Percentiles rank a stretch among this genome's conserved stretches.
These are phyloP conservation scores for Pteropus alecto DNA, from an alignment of 2,113 vertebrate species.

Conservation along the genomic window DNA sequence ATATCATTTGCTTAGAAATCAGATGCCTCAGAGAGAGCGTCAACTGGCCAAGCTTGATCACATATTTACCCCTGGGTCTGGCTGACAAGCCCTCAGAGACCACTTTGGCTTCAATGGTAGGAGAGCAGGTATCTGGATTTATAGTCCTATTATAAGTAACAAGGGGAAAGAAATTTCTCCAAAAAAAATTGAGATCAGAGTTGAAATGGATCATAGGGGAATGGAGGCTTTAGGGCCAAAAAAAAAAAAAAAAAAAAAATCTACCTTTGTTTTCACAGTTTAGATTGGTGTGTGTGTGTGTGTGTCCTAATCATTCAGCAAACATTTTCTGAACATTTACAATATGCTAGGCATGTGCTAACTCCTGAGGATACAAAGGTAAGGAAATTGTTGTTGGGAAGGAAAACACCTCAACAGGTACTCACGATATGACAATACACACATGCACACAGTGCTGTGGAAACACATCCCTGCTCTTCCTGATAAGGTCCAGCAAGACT, in stretches of 20 bases:
- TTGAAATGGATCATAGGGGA: not conserved
- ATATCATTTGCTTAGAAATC: not conserved
- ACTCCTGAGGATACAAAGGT: not conserved
- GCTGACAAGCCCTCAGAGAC: not conserved
- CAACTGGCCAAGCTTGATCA: not conserved
- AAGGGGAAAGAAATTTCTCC: not conserved
- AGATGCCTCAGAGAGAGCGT: not conserved
- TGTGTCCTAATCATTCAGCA: not conserved
- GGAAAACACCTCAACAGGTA: not conserved
- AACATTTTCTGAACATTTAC: not conserved
- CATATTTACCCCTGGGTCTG: not conserved
- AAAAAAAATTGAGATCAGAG: not conserved
- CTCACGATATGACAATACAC: too few relatives aligned
- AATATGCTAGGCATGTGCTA: not conserved
- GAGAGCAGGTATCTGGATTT: not conserved
- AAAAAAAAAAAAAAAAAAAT: not conserved
- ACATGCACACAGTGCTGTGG: not conserved
- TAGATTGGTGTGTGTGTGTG: not conserved
- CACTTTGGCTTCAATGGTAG: not conserved
- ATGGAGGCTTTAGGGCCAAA: not conserved
- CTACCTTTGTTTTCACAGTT: not conserved
- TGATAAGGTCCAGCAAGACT: not conserved
- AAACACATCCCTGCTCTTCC: not conserved
- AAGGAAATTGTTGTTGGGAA: not conserved
- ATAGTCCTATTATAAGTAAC: not conserved